These are phyloP conservation scores for Polymixis flavicincta DNA, from an alignment of 2,888 invertebrate genomes.

Conservation along the genomic window DNA sequence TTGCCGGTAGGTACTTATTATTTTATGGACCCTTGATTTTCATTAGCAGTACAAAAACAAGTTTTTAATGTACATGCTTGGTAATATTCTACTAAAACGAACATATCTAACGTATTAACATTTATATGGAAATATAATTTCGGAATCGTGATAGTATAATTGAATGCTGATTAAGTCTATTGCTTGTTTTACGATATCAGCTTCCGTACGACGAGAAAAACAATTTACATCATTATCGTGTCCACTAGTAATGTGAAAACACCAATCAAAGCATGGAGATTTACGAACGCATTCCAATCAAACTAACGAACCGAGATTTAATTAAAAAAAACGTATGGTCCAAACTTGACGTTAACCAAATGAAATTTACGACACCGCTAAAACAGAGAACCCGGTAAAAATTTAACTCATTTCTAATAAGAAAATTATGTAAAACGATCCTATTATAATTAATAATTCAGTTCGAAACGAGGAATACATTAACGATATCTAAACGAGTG, in stretches of 20 bases:
- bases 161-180: slow-evolving; percentile 66
- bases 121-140: slow-evolving; percentile 67
- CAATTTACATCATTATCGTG: slow-evolving; percentile 65
- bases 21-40: slow-evolving; percentile 59
- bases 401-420: slow-evolving; percentile 87
- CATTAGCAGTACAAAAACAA: slow-evolving; percentile 56
- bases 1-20: slow-evolving; percentile 44
- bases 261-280: slow-evolving; percentile 69
- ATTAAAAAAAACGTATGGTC: slow-evolving; percentile 86
- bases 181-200: slow-evolving; percentile 68
- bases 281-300: slow-evolving; percentile 72
- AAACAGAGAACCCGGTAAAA: slow-evolving; percentile 85
- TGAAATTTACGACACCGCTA: slow-evolving; percentile 87
- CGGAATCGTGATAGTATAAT: slow-evolving; percentile 64
- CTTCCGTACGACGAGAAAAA: slow-evolving; percentile 67
- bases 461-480: slow-evolving; percentile 79
- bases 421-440: slow-evolving; percentile 88
- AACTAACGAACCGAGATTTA: slow-evolving; percentile 84
- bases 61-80: slow-evolving; percentile 57
- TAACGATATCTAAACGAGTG: slow-evolving; percentile 72
- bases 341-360: slow-evolving; percentile 78
- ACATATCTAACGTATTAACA: slow-evolving; percentile 56
- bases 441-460: slow-evolving; percentile 88
- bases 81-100: slow-evolving; percentile 57
- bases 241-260: slow-evolving; percentile 66